These are phyloP conservation scores for Rhinophrynus dorsalis DNA, from an alignment of 2,797 vertebrate species.

Conservation along the genomic window DNA sequence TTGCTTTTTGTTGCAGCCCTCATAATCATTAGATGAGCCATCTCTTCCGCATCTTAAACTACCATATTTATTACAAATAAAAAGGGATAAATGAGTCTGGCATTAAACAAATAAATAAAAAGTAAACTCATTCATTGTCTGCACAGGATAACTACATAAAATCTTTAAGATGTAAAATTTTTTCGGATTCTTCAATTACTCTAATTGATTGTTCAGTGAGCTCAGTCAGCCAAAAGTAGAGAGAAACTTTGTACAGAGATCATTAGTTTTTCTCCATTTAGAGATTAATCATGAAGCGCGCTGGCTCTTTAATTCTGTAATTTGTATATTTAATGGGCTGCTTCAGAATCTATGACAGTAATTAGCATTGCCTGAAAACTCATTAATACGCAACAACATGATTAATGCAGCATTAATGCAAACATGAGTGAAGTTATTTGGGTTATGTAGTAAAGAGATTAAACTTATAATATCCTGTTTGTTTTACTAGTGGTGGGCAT, in stretches of 20 bases:
- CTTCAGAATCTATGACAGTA: slow-evolving; percentile 99
- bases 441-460: slow-evolving; percentile 99
- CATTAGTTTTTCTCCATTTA: slow-evolving; percentile 99
- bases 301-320: slow-evolving; percentile 99
- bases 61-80: slow-evolving; percentile 49
- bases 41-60: slow-evolving; percentile 14
- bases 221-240: slow-evolving; percentile 93
- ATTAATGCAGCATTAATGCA: slow-evolving; percentile 99
- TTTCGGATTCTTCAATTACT: slow-evolving; percentile 86
- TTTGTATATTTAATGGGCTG: slow-evolving; percentile 99
- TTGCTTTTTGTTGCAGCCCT: slow-evolving; percentile 49
- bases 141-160: slow-evolving; percentile 50
- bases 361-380: slow-evolving; percentile 99
- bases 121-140: slow-evolving; percentile 42
- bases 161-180: slow-evolving; percentile 75
- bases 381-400: slow-evolving; percentile 99
- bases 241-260: slow-evolving; percentile 99
- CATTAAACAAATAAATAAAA: slow-evolving; percentile 39
- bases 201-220: slow-evolving; percentile 96
- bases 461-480: slow-evolving; percentile 97
- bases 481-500: slow-evolving; percentile 77
- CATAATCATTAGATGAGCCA: slow-evolving; percentile 41
- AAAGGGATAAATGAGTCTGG: slow-evolving; percentile 48
- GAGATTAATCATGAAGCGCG: slow-evolving; percentile 99
- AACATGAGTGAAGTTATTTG: slow-evolving; percentile 99